Evolutionary conservation across 2,797 vertebrate species (phyloP).

Genomic region (Tokudaia muenninki): DNA sequence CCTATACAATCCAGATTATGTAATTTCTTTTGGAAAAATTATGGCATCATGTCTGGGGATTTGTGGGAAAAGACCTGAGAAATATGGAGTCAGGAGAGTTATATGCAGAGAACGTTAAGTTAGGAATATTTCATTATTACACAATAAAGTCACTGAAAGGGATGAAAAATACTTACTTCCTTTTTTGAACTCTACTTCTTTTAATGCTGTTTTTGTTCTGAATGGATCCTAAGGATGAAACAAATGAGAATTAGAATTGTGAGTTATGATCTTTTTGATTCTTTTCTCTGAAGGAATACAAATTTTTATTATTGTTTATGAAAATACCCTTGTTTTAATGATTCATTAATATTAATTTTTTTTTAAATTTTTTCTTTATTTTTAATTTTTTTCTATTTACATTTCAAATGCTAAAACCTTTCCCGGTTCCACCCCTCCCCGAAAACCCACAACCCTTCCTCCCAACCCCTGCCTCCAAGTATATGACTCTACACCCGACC

Average conservation of each 20-base stretch:
- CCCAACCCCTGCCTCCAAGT: too few relatives aligned
- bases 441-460: too few relatives aligned
- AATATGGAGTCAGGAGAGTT: not conserved
- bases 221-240: not conserved
- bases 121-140: not conserved
- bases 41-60: not conserved
- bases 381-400: too few relatives aligned
- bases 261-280: not conserved
- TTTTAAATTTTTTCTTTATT: too few relatives aligned
- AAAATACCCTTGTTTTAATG: not conserved
- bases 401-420: too few relatives aligned
- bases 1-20: not conserved
- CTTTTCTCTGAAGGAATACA: not conserved
- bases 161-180: not conserved
- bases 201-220: not conserved
- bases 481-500: too few relatives aligned
- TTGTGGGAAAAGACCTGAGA: not conserved
- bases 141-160: not conserved
- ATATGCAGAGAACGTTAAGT: not conserved
- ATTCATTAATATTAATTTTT: not conserved
- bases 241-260: not conserved
- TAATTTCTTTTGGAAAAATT: not conserved
- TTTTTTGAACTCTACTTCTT: not conserved
- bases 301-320: not conserved
- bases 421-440: too few relatives aligned